Base-by-base conservation (phyloP, 2,888 invertebrate species). In the Megalurothrips usitatus region DNA sequence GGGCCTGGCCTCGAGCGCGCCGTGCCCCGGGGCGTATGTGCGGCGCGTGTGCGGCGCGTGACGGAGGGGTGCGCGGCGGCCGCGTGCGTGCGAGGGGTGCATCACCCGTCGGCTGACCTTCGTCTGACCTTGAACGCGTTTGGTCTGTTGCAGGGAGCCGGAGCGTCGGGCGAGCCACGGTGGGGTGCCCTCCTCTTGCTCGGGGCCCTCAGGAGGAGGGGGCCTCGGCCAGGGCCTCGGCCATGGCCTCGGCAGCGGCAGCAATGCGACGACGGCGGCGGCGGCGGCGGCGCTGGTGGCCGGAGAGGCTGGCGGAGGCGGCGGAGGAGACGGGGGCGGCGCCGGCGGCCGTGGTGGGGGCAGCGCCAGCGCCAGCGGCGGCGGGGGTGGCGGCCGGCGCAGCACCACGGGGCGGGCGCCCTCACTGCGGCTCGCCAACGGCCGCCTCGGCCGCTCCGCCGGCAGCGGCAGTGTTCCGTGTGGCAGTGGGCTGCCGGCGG, bases 291-390 rank as follows among this genome's bases (percentile, higher is more conserved):
- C 82, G 87, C 87, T 84, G 87, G 89, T 85, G 86, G 89, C 87
- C 91, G 92, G 87, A 92, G 92, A 87, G 93, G 92, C 91, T 93
- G 92, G 86, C 92, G 92, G 86, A 91, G 84, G 82, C 83, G 83
- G 81, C 82, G 83, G 82, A 85, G 83, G 82, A 85, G 86, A 86
- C 86, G 85, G 79, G 82, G 83, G 83, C 82, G 84, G 87, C 87
- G 85, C 87, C 87, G 85, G 87, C 87, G 85, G 47, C 78, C 80
- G 79, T 79, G 82, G 80, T 89, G 85, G 79, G 82, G 83, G 83
- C 82, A 84, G 87, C 87, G 85, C 87, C 87, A 85, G 87, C 87
- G 85, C 34, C 86, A 85, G 79, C 82, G 83, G 83, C 82, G 84
- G 87, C 87, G 85, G 87, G 87, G 85, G 87, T 87, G 85, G 48